Conservation (phyloP, 2,113 vertebrate species). For the Gymnorhina tibicen region DNA sequence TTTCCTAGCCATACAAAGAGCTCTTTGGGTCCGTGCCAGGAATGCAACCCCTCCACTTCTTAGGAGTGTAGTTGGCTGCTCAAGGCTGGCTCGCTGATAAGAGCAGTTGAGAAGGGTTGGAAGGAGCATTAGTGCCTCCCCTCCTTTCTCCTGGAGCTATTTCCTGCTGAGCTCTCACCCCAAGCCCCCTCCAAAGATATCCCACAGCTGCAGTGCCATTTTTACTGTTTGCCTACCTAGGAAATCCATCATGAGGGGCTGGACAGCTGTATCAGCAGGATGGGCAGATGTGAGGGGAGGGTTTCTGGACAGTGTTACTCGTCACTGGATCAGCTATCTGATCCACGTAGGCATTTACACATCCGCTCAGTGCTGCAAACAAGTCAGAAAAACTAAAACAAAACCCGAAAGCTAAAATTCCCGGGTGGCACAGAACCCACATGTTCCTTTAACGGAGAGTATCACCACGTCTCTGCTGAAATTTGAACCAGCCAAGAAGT, state of each 20-base stretch:
- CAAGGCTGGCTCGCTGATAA: background rate
- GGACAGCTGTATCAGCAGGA: background rate
- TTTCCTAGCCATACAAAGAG: background rate
- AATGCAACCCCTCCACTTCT: background rate
- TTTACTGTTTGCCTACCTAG: accelerated
- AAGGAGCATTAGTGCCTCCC: background rate
- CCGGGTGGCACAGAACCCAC: background rate
- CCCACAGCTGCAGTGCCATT: background rate
- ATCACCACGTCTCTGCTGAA: background rate
- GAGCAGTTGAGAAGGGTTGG: background rate
- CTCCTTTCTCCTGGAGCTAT: background rate
- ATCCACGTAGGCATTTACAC: accelerated
- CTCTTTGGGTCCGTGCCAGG: background rate
- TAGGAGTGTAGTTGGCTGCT: background rate
- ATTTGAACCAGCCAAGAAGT: background rate
- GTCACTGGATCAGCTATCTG: background rate
- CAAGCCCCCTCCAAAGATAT: background rate
- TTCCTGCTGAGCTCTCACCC: background rate
- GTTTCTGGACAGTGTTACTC: background rate
- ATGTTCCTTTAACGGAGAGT: background rate
- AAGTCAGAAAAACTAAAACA: background rate
- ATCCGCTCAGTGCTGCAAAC: background rate
- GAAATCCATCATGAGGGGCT: background rate
- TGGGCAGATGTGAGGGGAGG: background rate
- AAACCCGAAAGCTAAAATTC: background rate